Percentiles rank a stretch among this genome's conserved stretches.
These are phyloP conservation scores for Hycleus cichorii DNA, from an alignment of 1,140 invertebrate genomes.

Conservation along the genomic window DNA sequence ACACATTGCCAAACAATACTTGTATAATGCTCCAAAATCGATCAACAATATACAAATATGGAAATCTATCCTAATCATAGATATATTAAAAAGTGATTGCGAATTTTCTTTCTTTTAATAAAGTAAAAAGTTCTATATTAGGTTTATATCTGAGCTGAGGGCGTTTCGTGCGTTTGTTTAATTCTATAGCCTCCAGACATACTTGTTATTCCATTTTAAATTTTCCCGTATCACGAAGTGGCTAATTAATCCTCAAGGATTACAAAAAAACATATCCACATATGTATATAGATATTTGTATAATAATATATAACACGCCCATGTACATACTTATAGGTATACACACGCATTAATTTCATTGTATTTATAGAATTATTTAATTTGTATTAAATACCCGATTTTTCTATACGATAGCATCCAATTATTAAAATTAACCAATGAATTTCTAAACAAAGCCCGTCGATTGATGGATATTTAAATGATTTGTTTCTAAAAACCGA, in stretches of 20 bases:
- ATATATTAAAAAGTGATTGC: no score
- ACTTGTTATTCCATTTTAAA: slow-evolving; percentile 18
- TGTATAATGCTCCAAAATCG: no score
- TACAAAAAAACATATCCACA: slow-evolving; percentile 3
- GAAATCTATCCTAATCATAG: no score
- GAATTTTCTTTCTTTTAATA: no score
- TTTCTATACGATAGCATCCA: background rate
- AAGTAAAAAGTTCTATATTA: background rate
- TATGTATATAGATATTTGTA: no score
- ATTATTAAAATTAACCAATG: no score
- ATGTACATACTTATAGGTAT: background rate
- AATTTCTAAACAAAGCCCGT: no score
- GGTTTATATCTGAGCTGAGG: slow-evolving; percentile 7
- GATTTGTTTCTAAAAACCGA: no score
- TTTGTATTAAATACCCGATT: background rate
- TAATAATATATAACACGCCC: slow-evolving; percentile 11
- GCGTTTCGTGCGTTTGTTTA: slow-evolving; percentile 15
- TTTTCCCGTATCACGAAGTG: slow-evolving; percentile 17
- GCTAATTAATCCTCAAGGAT: slow-evolving; percentile 15
- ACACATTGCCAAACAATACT: no score
- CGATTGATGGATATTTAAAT: no score
- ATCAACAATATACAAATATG: no score
- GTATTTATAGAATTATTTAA: background rate
- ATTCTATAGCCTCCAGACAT: slow-evolving; percentile 14
- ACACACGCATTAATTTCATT: slow-evolving; percentile 7